Conservation (phyloP, 1,140 invertebrate genomes). For the Sitodiplosis mosellana region DNA sequence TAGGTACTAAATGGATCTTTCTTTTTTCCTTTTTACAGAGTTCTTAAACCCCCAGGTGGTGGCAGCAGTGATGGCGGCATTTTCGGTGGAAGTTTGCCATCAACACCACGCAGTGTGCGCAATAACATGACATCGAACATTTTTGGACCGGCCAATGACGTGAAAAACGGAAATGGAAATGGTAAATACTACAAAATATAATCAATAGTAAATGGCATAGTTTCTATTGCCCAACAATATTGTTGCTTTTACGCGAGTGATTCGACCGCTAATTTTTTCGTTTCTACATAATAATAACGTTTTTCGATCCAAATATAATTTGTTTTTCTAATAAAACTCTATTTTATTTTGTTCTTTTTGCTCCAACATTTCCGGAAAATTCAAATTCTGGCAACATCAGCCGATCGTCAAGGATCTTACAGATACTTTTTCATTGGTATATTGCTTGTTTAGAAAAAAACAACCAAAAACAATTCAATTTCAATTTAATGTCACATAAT, state of each 20-base stretch:
- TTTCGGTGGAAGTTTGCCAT: constrained; percentile 23
- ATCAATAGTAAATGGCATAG: no score
- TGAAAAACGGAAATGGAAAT: constrained; percentile 8
- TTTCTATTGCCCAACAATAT: neutral
- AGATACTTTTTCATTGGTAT: constrained; percentile 28
- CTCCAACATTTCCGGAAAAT: neutral
- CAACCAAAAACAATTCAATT: no score
- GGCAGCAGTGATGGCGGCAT: constrained; percentile 34
- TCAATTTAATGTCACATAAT: no score
- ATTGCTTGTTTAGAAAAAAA: neutral
- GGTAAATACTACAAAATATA: constrained; percentile 13
- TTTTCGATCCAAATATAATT: constrained; percentile 5
- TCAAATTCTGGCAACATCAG: constrained; percentile 10
- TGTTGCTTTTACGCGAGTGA: no score
- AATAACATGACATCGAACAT: constrained; percentile 25
- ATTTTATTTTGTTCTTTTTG: constrained; percentile 2
- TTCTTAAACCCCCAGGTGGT: constrained; percentile 35
- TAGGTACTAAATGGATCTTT: neutral
- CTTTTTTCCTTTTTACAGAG: constrained; percentile 21
- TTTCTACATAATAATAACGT: neutral
- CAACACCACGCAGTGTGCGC: constrained; percentile 20
- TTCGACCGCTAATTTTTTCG: no score
- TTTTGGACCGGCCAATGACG: constrained; percentile 9
- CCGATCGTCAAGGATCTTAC: constrained; percentile 27
- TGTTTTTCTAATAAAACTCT: constrained; percentile 6